phyloP scores from a whole-genome alignment of 2,797 vertebrate genomes.

The Eidolon dupreanum region DNA sequence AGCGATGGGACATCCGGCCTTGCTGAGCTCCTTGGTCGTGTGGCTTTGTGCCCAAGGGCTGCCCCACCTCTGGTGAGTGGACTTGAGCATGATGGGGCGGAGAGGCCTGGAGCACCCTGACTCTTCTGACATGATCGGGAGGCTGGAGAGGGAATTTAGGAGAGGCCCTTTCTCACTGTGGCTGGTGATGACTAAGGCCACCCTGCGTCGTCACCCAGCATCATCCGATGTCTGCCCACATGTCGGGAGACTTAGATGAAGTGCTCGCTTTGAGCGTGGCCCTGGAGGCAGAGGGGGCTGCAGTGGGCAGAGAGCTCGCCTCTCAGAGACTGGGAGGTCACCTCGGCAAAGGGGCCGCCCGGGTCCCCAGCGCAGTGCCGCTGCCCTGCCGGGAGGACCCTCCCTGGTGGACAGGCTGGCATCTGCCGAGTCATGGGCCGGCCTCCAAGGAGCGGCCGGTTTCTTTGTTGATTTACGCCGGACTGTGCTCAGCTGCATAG shows the following conservation, averaged over 20 bases:
- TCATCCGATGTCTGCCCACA: rapidly evolving
- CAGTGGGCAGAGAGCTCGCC: rapidly evolving
- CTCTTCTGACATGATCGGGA: background rate
- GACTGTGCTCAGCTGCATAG: background rate
- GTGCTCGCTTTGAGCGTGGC: rapidly evolving
- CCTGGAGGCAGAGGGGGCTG: background rate
- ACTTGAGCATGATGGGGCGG: too few relatives aligned
- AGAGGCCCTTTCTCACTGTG: background rate
- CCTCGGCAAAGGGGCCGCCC: rapidly evolving
- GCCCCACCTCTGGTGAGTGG: background rate
- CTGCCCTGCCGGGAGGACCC: background rate
- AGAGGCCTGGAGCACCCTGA: rapidly evolving
- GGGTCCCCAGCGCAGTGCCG: rapidly evolving
- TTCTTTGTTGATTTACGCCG: rapidly evolving
- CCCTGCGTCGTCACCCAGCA: rapidly evolving
- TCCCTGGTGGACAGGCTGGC: background rate
- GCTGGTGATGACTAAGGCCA: rapidly evolving
- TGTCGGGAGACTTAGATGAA: rapidly evolving
- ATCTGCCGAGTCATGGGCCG: rapidly evolving
- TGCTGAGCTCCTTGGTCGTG: rapidly evolving
- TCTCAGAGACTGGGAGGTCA: background rate
- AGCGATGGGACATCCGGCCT: rapidly evolving
- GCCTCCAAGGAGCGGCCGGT: background rate
- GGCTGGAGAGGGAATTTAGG: background rate
- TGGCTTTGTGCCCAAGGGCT: rapidly evolving